Evolutionary conservation across 2,797 vertebrate genomes (phyloP).

Genomic region (Nothura maculosa): DNA sequence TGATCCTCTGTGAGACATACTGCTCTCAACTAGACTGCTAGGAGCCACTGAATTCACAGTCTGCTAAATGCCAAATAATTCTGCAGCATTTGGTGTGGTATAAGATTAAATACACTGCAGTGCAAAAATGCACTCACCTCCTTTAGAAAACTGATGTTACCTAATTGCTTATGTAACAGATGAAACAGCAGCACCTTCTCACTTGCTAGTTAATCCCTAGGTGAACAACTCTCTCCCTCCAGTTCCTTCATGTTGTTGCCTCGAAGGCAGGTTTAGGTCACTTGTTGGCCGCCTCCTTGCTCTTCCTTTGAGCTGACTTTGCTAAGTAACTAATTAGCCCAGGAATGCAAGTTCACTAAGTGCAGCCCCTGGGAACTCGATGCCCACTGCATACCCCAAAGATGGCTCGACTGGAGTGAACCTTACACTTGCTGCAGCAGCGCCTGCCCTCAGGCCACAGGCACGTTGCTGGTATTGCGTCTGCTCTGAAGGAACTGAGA

Average conservation of each 20-base stretch:
- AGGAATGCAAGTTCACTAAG: neutral
- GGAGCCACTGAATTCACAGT: neutral
- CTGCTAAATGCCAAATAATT: neutral
- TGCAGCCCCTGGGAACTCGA: neutral
- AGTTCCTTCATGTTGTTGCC: neutral
- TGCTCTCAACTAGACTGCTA: neutral
- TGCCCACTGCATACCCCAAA: neutral
- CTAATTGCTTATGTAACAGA: neutral
- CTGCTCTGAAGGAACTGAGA: neutral
- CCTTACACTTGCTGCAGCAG: neutral
- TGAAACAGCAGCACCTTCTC: conserved; percentile 3
- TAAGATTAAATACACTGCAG: neutral
- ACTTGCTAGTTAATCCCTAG: neutral
- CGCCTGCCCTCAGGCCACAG: neutral
- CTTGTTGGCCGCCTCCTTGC: neutral
- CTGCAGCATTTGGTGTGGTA: neutral
- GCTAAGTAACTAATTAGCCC: neutral
- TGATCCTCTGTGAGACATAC: neutral
- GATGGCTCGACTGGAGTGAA: neutral
- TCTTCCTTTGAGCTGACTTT: neutral
- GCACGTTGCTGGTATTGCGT: neutral
- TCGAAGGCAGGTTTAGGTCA: neutral
- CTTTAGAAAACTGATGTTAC: neutral
- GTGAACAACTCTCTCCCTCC: neutral
- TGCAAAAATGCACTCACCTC: neutral